These are phyloP conservation scores for Heteropelma amictum DNA, from an alignment of 2,888 invertebrate species.

Conservation along the genomic window DNA sequence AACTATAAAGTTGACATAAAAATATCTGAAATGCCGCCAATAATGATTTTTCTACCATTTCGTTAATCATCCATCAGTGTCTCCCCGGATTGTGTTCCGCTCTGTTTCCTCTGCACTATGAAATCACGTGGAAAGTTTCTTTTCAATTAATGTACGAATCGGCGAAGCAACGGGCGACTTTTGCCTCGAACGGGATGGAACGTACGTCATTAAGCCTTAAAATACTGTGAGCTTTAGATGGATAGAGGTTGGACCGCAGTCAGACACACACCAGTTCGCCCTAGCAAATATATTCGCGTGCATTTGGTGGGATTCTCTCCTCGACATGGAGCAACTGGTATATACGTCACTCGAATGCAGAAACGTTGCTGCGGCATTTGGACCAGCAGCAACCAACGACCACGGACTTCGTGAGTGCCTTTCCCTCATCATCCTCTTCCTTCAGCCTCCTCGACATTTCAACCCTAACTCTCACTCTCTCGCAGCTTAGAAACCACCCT, in stretches of 20 bases:
- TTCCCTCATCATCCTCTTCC: constrained; percentile 51
- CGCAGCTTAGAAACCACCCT: constrained; percentile 23
- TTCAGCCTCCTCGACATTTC: constrained; percentile 33
- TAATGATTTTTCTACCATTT: no score
- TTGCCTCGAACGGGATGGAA: background rate
- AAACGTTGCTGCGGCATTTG: constrained; percentile 73
- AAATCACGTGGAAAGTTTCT: background rate
- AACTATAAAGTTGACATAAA: no score
- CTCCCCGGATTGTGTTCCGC: no score
- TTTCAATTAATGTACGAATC: background rate
- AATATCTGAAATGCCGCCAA: no score
- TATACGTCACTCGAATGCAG: constrained; percentile 64
- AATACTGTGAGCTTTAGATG: constrained; percentile 3
- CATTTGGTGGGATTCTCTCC: constrained; percentile 23
- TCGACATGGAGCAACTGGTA: constrained; percentile 56
- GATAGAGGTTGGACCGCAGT: background rate
- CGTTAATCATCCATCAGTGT: no score
- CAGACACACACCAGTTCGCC: background rate
- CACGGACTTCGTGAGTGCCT: constrained; percentile 58
- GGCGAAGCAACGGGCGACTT: background rate
- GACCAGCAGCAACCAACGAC: constrained; percentile 40
- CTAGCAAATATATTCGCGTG: constrained; percentile 16
- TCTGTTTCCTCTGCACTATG: no score
- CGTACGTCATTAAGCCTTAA: constrained; percentile 16
- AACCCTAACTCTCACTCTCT: constrained; percentile 23